A percentile compares a stretch with the other conserved stretches of the same genome.
These are phyloP conservation scores for Platynereis dumerilii DNA, from an alignment of 2,888 invertebrate genomes.

Conservation along the genomic window DNA sequence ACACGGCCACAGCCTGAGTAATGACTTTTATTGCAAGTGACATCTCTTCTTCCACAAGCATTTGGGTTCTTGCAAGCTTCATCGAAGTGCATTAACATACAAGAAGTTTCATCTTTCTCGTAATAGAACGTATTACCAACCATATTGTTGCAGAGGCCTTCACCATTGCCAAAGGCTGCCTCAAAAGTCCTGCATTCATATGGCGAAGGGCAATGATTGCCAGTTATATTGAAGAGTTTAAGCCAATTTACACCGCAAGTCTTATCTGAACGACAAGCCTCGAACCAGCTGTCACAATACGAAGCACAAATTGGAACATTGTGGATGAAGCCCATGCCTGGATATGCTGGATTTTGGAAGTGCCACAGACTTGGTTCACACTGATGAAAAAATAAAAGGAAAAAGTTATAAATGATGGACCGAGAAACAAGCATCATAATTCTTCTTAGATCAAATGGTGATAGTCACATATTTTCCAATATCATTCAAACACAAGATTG, in stretches of 20 bases:
- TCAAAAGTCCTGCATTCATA: constrained; percentile 5
- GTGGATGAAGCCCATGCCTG: not conserved
- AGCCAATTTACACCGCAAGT: constrained; percentile 17
- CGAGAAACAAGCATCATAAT: no score
- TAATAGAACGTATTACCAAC: constrained; percentile 10
- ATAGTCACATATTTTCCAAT: no score
- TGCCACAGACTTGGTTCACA: constrained; percentile 11
- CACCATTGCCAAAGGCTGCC: not conserved
- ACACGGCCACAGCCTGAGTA: no score
- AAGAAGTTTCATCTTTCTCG: not conserved
- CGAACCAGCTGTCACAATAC: constrained; percentile 8
- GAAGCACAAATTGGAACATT: constrained; percentile 7
- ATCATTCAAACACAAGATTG: no score
- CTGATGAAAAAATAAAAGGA: no score
- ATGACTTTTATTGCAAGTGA: not conserved
- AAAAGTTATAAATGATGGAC: no score
- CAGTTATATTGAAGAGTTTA: constrained; percentile 5
- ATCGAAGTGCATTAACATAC: constrained; percentile 10
- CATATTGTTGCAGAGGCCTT: constrained; percentile 18
- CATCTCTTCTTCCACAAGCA: not conserved
- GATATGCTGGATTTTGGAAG: constrained; percentile 1
- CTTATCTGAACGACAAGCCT: constrained; percentile 16
- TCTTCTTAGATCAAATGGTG: no score
- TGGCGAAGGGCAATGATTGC: not conserved
- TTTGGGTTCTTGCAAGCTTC: not conserved